Percentiles rank a stretch among this genome's conserved stretches.
Conservation (phyloP, 2,113 vertebrate genomes). For the Amphiprion percula region DNA sequence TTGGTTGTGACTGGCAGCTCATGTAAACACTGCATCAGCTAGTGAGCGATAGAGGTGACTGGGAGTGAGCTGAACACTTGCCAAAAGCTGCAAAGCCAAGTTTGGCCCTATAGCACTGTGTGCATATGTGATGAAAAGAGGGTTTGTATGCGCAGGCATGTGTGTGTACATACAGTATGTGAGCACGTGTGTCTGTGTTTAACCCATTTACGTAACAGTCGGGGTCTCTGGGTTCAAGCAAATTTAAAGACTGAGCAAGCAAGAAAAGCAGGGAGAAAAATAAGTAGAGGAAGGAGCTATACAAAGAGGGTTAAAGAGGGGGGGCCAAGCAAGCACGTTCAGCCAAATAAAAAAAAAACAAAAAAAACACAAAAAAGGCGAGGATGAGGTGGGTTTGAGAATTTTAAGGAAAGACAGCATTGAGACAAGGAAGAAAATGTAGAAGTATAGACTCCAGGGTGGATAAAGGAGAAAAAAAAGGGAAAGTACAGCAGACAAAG, state of each 20-base stretch:
- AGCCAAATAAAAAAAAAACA: constrained; percentile 57
- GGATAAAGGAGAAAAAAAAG: constrained; percentile 26
- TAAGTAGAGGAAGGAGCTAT: constrained; percentile 64
- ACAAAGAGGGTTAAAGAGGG: constrained; percentile 12
- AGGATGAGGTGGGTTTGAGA: constrained; percentile 48
- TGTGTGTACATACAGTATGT: constrained; percentile 67
- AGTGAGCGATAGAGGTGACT: constrained; percentile 74
- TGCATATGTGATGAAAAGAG: constrained; percentile 54
- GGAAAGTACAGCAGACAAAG: constrained; percentile 4
- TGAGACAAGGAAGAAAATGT: constrained; percentile 46
- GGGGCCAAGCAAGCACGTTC: constrained; percentile 30
- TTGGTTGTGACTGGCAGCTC: constrained; percentile 81
- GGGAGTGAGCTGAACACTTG: constrained; percentile 72
- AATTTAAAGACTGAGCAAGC: constrained; percentile 75
- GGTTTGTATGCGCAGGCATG: constrained; percentile 62
- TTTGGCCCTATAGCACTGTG: constrained; percentile 75
- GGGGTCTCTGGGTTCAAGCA: constrained; percentile 76
- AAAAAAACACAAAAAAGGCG: constrained; percentile 44
- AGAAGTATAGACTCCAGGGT: constrained; percentile 33
- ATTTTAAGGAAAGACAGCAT: constrained; percentile 50
- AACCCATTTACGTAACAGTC: constrained; percentile 77
- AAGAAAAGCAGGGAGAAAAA: constrained; percentile 50
- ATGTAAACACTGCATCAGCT: constrained; percentile 80
- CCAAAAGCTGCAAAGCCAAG: constrained; percentile 80
- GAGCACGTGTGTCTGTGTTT: constrained; percentile 77